These are phyloP conservation scores for Lacerta bilineata DNA, from an alignment of 2,797 vertebrate species.

Conservation along the genomic window DNA sequence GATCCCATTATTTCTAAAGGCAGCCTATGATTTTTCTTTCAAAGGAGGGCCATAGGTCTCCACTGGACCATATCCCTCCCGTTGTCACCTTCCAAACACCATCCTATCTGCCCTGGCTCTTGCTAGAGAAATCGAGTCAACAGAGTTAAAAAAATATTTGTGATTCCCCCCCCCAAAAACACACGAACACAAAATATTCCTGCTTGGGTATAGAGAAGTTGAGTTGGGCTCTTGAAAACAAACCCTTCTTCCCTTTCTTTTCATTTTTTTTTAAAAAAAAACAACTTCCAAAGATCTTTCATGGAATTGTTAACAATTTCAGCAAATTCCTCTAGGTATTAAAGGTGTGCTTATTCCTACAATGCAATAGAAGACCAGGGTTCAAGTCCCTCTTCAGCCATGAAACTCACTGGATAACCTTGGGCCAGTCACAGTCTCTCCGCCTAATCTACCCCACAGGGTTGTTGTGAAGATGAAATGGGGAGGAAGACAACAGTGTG, in stretches of 20 bases:
- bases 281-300: background rate
- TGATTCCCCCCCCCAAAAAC: background rate
- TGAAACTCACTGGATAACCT: no score
- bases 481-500: no score
- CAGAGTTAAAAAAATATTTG: background rate
- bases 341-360: background rate
- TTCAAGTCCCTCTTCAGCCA: no score
- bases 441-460: no score
- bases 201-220: background rate
- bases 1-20: conserved; percentile 9
- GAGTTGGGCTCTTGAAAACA: background rate
- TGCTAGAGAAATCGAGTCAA: background rate
- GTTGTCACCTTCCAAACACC: background rate
- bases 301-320: background rate
- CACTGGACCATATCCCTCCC: background rate
- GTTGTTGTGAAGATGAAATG: no score
- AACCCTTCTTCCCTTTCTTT: background rate
- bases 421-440: no score
- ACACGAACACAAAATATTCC: no score
- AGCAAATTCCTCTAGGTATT: background rate
- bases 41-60: background rate
- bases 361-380: background rate
- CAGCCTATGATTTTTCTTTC: conserved; percentile 20
- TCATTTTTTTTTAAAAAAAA: background rate
- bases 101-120: background rate